phyloP scores from a whole-genome alignment of 2,797 vertebrate species.

The Syngnathus rostellatus region DNA sequence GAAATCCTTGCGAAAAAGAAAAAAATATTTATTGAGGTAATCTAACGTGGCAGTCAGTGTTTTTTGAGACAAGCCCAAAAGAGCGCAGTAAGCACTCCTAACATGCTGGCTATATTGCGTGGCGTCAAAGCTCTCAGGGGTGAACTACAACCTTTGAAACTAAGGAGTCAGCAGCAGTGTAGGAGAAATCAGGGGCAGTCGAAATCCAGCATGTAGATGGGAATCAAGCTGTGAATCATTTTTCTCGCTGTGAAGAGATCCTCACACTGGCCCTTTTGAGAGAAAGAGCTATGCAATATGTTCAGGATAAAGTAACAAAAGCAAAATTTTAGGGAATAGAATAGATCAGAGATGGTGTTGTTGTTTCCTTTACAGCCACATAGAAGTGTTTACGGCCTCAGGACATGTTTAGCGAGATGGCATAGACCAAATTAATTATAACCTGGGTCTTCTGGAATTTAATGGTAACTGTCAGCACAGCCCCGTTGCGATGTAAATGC shows the following conservation, averaged over 20 bases:
- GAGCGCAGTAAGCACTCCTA: constrained; percentile 59
- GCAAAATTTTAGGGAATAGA: constrained; percentile 21
- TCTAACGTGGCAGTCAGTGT: constrained; percentile 42
- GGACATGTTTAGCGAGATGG: constrained; percentile 21
- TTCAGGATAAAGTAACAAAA: constrained; percentile 50
- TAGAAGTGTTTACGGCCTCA: constrained; percentile 21
- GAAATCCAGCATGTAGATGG: constrained; percentile 49
- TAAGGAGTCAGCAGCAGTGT: constrained; percentile 61
- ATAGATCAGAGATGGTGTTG: constrained; percentile 26
- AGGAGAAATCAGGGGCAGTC: constrained; percentile 43
- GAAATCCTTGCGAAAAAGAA: constrained; percentile 24
- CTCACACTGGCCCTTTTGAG: constrained; percentile 58
- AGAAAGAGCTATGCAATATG: constrained; percentile 29
- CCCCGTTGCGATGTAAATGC: constrained; percentile 34
- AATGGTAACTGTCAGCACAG: constrained; percentile 23
- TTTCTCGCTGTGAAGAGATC: constrained; percentile 62
- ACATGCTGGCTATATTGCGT: constrained; percentile 52
- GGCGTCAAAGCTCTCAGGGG: constrained; percentile 61
- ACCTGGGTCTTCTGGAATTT: constrained; percentile 16
- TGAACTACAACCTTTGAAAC: constrained; percentile 60
- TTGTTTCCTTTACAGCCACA: constrained; percentile 16
- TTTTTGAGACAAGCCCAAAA: constrained; percentile 39
- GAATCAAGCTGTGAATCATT: constrained; percentile 59
- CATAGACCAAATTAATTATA: constrained; percentile 31
- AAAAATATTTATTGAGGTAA: constrained; percentile 57